phyloP scores from a whole-genome alignment of 2,888 invertebrate species.

The Hyposoter didymator region DNA sequence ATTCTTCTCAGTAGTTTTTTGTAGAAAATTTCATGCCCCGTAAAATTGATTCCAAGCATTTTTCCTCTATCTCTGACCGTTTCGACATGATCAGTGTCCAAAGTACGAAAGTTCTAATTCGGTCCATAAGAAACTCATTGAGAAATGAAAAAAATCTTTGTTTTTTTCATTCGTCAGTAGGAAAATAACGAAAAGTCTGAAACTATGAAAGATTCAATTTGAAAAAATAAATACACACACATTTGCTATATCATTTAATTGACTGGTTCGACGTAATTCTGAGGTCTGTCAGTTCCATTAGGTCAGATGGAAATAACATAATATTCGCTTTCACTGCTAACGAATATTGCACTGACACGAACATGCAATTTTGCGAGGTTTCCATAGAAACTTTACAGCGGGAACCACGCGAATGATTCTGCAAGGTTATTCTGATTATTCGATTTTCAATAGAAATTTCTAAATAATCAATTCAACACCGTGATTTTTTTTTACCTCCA shows the following conservation, averaged over 20 bases:
- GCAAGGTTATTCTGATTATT: not conserved
- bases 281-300: not conserved
- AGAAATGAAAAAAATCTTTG: too few species aligned
- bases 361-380: not conserved
- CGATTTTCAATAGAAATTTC: not conserved
- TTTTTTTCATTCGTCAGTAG: not conserved
- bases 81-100: not conserved
- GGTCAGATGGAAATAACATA: not conserved
- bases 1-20: not conserved
- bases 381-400: conserved; percentile 1
- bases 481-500: not conserved
- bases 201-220: not conserved
- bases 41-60: not conserved
- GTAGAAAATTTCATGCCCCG: not conserved
- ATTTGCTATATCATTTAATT: not conserved
- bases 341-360: not conserved
- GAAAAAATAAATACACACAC: not conserved
- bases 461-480: not conserved
- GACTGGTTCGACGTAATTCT: not conserved
- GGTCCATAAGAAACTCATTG: not conserved
- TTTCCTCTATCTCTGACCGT: not conserved
- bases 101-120: not conserved
- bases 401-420: not conserved
- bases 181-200: not conserved
- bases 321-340: not conserved